phyloP scores from a whole-genome alignment of 1,140 invertebrate genomes.

The Zelostemma sp. region DNA sequence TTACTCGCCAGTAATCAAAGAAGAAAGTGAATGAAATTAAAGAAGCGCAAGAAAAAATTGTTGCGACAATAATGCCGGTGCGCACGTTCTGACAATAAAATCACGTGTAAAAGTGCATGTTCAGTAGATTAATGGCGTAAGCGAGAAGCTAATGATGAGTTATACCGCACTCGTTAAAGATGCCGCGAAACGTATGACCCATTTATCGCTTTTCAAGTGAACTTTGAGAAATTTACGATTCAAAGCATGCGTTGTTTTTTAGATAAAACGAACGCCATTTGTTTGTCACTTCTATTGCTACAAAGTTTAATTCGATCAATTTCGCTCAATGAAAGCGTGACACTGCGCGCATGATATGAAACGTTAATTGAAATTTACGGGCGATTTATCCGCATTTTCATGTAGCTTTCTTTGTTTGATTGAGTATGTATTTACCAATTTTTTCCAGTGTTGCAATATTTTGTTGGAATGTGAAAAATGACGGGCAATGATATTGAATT shows the following conservation, averaged over 20 bases:
- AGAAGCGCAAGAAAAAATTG: background rate
- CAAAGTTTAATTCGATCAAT: too few relatives aligned
- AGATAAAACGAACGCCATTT: conserved; percentile 14
- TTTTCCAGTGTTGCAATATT: too few relatives aligned
- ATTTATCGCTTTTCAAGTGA: too few relatives aligned
- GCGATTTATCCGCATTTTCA: too few relatives aligned
- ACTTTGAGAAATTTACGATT: too few relatives aligned
- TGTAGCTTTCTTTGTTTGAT: too few relatives aligned
- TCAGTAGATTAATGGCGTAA: background rate
- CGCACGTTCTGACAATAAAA: background rate
- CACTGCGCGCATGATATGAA: conserved; percentile 22
- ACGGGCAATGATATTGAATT: too few relatives aligned
- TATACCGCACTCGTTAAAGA: too few relatives aligned
- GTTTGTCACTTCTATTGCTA: conserved; percentile 9
- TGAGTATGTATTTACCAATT: too few relatives aligned
- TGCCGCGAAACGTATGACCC: too few relatives aligned
- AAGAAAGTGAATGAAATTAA: background rate
- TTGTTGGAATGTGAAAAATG: too few relatives aligned
- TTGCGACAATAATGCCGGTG: background rate
- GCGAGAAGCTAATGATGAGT: background rate
- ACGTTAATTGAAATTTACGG: background rate
- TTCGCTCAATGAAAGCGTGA: conserved; percentile 38
- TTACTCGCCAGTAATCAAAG: background rate
- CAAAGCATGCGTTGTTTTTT: too few relatives aligned
- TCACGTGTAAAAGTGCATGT: background rate